phyloP scores from a whole-genome alignment of 2,113 vertebrate genomes.

The Labeo rohita region DNA sequence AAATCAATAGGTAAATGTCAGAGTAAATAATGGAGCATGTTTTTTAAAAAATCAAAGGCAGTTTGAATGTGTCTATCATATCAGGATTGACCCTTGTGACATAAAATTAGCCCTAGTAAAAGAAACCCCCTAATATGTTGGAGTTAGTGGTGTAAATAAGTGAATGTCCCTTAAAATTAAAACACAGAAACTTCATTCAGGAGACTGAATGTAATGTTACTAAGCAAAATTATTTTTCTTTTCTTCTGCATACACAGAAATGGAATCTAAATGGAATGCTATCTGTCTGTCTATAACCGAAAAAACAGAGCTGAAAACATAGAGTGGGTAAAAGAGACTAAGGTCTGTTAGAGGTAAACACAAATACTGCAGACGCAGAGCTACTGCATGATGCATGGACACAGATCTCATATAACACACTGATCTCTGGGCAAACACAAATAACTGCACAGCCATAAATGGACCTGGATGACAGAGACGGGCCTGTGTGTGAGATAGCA shows the following conservation, averaged over 20 bases:
- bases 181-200: background rate
- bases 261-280: background rate
- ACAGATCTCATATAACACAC: slow-evolving; percentile 51
- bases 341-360: slow-evolving; percentile 13
- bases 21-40: background rate
- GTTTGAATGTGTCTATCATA: background rate
- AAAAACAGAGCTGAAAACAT: slow-evolving; percentile 20
- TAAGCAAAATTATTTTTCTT: background rate
- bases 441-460: slow-evolving; percentile 48
- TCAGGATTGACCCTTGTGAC: background rate
- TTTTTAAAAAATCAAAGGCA: background rate
- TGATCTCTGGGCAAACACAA: slow-evolving; percentile 59
- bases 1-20: background rate
- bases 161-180: background rate
- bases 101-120: background rate
- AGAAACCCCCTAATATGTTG: background rate
- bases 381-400: slow-evolving; percentile 31
- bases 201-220: background rate
- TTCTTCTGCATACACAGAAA: background rate
- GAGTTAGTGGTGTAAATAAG: background rate
- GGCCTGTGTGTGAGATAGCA: slow-evolving; percentile 21
- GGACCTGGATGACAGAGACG: background rate
- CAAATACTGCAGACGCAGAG: slow-evolving; percentile 26
- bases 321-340: background rate
- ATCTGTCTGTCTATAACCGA: background rate